Conservation (phyloP, 2,113 vertebrate genomes). For the Meriones unguiculatus region DNA sequence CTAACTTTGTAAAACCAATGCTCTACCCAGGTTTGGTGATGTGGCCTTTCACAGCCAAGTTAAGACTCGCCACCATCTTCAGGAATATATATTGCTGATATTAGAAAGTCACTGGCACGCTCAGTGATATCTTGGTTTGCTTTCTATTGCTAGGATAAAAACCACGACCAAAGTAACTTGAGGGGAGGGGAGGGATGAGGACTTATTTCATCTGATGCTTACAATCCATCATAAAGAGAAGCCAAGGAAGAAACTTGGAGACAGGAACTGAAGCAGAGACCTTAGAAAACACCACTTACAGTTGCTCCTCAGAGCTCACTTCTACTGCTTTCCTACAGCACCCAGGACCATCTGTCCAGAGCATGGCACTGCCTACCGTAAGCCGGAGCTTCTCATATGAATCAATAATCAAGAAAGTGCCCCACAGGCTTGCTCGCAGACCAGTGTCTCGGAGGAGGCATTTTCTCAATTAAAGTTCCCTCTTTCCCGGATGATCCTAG, state of each 20-base stretch:
- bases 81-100: background rate
- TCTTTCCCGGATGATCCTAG: background rate
- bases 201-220: background rate
- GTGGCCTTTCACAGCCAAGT: background rate
- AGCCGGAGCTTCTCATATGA: background rate
- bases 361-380: background rate
- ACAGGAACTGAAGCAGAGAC: background rate
- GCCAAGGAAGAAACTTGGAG: background rate
- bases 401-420: background rate
- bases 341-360: background rate
- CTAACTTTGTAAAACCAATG: constrained; percentile 12
- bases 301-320: background rate
- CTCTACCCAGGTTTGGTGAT: background rate
- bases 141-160: background rate
- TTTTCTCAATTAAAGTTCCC: background rate
- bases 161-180: background rate
- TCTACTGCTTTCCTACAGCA: background rate
- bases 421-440: background rate
- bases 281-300: too few species aligned
- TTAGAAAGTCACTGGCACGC: background rate
- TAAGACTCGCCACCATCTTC: background rate
- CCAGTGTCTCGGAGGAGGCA: background rate
- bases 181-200: background rate
- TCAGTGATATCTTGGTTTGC: background rate
- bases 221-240: too few species aligned